Conservation (phyloP, 1,140 invertebrate genomes). For the Stegodyphus mimosarum region DNA sequence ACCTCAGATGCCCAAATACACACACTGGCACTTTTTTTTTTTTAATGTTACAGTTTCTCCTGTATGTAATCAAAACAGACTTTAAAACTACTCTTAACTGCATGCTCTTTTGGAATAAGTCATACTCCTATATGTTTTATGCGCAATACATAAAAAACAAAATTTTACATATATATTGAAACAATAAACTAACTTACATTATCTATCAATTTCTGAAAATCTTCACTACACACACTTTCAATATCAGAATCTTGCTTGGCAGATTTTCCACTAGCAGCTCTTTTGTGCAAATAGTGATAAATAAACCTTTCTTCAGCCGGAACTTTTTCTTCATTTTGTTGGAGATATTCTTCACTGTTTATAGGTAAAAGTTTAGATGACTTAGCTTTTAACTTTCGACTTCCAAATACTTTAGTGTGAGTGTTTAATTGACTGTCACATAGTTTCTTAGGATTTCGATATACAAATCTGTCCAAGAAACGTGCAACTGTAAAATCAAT, state of each 20-base stretch:
- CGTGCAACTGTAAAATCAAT: slow-evolving; percentile 89
- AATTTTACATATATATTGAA: too few species aligned
- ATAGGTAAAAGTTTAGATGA: slow-evolving; percentile 76
- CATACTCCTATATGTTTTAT: too few species aligned
- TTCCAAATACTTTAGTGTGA: slow-evolving; percentile 62
- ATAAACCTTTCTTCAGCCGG: slow-evolving; percentile 86
- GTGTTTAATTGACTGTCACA: slow-evolving; percentile 64
- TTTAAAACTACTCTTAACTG: too few species aligned
- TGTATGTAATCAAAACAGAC: too few species aligned
- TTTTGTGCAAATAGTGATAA: slow-evolving; percentile 70
- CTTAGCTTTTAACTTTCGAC: slow-evolving; percentile 67
- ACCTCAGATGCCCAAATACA: too few species aligned
- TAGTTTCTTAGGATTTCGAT: slow-evolving; percentile 92
- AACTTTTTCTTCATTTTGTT: slow-evolving; percentile 76
- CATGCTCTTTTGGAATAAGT: too few species aligned
- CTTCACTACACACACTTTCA: slow-evolving; percentile 87
- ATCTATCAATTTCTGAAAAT: slow-evolving; percentile 76
- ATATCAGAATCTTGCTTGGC: slow-evolving; percentile 75
- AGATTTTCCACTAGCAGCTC: slow-evolving; percentile 62
- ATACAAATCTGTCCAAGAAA: slow-evolving; percentile 93
- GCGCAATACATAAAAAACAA: too few species aligned
- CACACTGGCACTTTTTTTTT: too few species aligned
- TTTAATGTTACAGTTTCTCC: too few species aligned
- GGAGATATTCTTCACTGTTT: slow-evolving; percentile 77
- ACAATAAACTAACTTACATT: slow-evolving; percentile 35